A percentile compares a stretch with the other conserved stretches of the same genome.
Evolutionary conservation across 2,888 invertebrate genomes (phyloP).

Genomic region (Brachyptera risi): DNA sequence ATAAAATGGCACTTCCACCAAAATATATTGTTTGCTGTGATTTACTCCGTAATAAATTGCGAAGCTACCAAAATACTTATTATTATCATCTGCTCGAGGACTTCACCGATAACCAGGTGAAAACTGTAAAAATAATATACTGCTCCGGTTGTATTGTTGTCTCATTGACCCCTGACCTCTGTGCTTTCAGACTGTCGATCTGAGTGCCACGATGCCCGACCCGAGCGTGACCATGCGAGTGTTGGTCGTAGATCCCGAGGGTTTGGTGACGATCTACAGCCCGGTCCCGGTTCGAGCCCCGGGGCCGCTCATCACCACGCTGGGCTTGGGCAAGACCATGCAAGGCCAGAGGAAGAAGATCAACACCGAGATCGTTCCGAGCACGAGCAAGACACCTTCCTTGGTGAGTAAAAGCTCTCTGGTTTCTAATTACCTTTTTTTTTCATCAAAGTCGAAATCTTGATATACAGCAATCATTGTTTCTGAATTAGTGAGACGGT

Average conservation of each 20-base stretch:
- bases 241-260: conserved; percentile 65
- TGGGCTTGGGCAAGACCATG: conserved; percentile 41
- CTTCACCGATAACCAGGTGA: too few relatives aligned
- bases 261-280: conserved; percentile 65
- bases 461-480: too few relatives aligned
- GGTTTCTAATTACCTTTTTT: too few relatives aligned
- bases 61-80: too few relatives aligned
- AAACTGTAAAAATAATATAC: too few relatives aligned
- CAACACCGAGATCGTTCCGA: conserved; percentile 49
- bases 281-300: conserved; percentile 43
- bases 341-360: conserved; percentile 47
- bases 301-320: conserved; percentile 18
- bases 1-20: too few relatives aligned
- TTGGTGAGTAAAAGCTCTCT: not conserved
- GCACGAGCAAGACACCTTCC: conserved; percentile 48
- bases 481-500: too few relatives aligned
- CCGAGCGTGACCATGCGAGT: conserved; percentile 60
- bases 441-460: too few relatives aligned
- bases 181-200: conserved; percentile 52
- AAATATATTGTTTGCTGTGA: too few relatives aligned
- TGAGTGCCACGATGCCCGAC: conserved; percentile 61
- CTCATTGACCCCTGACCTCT: not conserved
- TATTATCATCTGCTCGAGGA: too few relatives aligned
- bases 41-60: too few relatives aligned
- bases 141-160: too few relatives aligned